phyloP scores from a whole-genome alignment of 2,888 invertebrate genomes.

The Clanis bilineata region DNA sequence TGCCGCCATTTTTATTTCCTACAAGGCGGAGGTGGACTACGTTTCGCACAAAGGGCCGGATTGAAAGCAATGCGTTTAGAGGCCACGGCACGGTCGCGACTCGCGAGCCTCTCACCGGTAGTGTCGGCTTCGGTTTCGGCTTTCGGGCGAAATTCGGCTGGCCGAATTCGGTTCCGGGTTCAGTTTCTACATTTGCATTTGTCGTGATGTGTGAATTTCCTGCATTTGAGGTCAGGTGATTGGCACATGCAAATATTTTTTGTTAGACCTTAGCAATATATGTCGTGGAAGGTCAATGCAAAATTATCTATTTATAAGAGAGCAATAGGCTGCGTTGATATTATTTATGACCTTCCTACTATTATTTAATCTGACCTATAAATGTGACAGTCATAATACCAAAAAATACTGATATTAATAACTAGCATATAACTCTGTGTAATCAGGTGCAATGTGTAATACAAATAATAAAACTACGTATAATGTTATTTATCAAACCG shows the following conservation, averaged over 20 bases:
- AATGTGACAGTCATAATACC: too few species aligned
- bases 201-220: not conserved
- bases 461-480: too few species aligned
- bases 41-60: slow-evolving; percentile 54
- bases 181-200: not conserved
- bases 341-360: not conserved
- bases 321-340: not conserved
- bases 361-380: not conserved
- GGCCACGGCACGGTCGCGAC: slow-evolving; percentile 52
- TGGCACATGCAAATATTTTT: not conserved
- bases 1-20: slow-evolving; percentile 32
- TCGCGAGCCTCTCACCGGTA: slow-evolving; percentile 18
- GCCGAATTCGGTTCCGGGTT: not conserved
- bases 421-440: too few species aligned
- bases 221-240: not conserved
- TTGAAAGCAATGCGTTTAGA: slow-evolving; percentile 63
- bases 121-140: not conserved
- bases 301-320: not conserved
- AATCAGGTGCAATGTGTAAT: too few species aligned
- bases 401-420: too few species aligned
- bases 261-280: not conserved
- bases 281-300: not conserved
- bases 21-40: slow-evolving; percentile 40
- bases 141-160: not conserved
- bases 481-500: too few species aligned